A percentile compares a stretch with the other conserved stretches of the same genome.
These are phyloP conservation scores for Thaumatotibia leucotreta DNA, from an alignment of 1,140 invertebrate species.

Conservation along the genomic window DNA sequence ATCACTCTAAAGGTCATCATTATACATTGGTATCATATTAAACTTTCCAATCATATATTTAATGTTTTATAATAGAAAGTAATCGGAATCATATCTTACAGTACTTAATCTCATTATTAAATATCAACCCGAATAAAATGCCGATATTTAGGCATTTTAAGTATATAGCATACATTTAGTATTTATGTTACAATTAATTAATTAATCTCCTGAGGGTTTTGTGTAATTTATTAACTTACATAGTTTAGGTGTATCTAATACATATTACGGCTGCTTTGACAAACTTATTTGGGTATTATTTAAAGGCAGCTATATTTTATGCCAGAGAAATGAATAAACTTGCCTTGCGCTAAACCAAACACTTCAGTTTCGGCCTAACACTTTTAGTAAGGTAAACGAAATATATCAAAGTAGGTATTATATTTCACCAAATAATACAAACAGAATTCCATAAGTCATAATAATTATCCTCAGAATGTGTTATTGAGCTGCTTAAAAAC, in stretches of 20 bases:
- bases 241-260: slow-evolving; percentile 39
- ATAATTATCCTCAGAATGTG: not conserved
- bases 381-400: too few relatives aligned
- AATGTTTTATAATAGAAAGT: slow-evolving; percentile 6
- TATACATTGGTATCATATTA: slow-evolving; percentile 24
- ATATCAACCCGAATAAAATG: slow-evolving; percentile 19
- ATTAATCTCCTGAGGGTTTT: slow-evolving; percentile 34
- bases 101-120: slow-evolving; percentile 42
- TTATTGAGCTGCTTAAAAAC: slow-evolving; percentile 24
- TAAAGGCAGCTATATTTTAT: not conserved
- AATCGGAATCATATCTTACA: slow-evolving; percentile 36
- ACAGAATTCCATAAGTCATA: too few relatives aligned
- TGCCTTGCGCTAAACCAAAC: not conserved
- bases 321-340: not conserved
- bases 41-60: not conserved
- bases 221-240: slow-evolving; percentile 44
- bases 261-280: slow-evolving; percentile 27
- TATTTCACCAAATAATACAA: too few relatives aligned
- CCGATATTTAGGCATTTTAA: slow-evolving; percentile 19
- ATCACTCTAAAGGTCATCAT: slow-evolving; percentile 67
- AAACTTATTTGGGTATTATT: slow-evolving; percentile 29
- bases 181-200: slow-evolving; percentile 35
- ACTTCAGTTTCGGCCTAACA: not conserved
- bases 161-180: slow-evolving; percentile 30
- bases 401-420: too few relatives aligned